Evolutionary conservation across 1,140 invertebrate genomes (phyloP).

Genomic region (Zaprionus davidi): DNA sequence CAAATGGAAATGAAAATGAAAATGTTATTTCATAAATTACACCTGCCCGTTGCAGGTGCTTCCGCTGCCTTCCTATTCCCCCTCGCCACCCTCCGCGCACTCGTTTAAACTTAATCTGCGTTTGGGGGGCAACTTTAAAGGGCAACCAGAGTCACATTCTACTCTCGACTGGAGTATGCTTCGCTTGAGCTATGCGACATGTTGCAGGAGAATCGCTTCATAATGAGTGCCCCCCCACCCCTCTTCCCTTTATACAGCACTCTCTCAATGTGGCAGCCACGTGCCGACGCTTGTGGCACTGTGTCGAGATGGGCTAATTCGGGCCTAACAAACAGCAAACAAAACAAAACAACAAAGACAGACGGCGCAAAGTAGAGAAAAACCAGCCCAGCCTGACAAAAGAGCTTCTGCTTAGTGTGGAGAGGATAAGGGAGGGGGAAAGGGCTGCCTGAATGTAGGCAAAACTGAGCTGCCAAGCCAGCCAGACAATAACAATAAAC

Average conservation of each 20-base stretch:
- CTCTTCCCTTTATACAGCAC: background rate
- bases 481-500: conserved; percentile 63
- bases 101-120: conserved; percentile 55
- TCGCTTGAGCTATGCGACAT: conserved; percentile 50
- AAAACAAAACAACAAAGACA: conserved; percentile 11
- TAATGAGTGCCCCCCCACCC: conserved; percentile 41
- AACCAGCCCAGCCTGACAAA: conserved; percentile 54
- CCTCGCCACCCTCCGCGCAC: background rate
- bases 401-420: conserved; percentile 12
- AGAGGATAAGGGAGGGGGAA: background rate
- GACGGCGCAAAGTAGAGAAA: conserved; percentile 8
- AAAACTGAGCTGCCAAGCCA: conserved; percentile 20
- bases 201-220: conserved; percentile 60
- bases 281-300: conserved; percentile 42
- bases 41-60: conserved; percentile 50
- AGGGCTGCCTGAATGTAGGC: background rate
- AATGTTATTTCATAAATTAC: conserved; percentile 76
- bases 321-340: conserved; percentile 30
- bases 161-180: background rate
- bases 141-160: conserved; percentile 14
- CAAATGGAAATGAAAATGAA: conserved; percentile 51
- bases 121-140: conserved; percentile 68
- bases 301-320: conserved; percentile 42
- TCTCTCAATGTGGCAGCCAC: conserved; percentile 55
- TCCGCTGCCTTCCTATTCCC: background rate